Evolutionary conservation across 1,140 invertebrate species (phyloP).

Genomic region (Diprion similis): DNA sequence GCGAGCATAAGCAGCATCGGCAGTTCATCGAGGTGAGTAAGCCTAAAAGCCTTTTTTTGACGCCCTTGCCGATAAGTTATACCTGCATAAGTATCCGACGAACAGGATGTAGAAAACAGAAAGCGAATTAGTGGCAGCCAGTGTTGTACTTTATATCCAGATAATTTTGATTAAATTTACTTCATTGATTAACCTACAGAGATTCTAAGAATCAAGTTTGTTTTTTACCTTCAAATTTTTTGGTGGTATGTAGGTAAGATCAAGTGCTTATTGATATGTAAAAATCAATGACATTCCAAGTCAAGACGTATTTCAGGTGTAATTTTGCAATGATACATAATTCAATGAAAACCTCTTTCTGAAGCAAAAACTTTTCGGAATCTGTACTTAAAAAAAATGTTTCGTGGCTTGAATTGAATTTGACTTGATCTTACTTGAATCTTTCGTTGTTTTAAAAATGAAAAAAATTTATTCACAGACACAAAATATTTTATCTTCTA

Average conservation of each 20-base stretch:
- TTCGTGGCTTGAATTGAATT: background rate
- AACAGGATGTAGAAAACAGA: too few species aligned
- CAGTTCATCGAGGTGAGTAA: conserved; percentile 76
- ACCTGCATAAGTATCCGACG: too few species aligned
- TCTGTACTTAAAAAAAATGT: too few species aligned
- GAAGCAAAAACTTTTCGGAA: too few species aligned
- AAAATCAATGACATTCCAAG: too few species aligned
- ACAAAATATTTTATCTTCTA: too few species aligned
- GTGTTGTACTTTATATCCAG: background rate
- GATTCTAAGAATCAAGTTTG: background rate
- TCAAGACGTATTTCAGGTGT: too few species aligned
- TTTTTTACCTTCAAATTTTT: background rate
- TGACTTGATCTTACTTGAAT: background rate
- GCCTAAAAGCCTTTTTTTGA: background rate
- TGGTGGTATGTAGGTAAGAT: too few species aligned
- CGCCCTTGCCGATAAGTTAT: background rate
- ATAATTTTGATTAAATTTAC: background rate
- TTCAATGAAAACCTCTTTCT: too few species aligned
- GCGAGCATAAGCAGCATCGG: conserved; percentile 87
- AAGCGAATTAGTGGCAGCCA: too few species aligned
- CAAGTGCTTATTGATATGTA: too few species aligned
- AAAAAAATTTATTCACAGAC: background rate
- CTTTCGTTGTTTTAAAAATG: background rate
- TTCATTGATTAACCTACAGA: background rate
- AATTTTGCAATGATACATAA: too few species aligned